Base-by-base conservation (phyloP, 2,113 vertebrate species). In the Aix galericulata region DNA sequence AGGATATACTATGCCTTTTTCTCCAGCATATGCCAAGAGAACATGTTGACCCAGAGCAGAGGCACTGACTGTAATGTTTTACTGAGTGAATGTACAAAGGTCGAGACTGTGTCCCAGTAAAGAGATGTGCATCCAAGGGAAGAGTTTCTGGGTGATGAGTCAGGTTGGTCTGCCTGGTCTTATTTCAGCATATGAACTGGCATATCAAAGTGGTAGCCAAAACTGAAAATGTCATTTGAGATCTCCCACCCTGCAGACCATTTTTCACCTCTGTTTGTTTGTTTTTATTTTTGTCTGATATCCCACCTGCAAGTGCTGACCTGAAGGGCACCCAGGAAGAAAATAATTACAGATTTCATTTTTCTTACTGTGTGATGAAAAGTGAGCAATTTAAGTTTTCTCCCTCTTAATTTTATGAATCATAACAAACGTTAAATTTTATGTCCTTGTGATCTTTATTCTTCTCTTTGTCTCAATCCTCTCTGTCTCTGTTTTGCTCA, bases 41-140 rank as follows among this genome's bases (percentile, higher is more conserved):
- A 42, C 25, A n/a, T 2, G 1, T 6, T 62, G 26, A 17, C 42
- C 23, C 2, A 34, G 27, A 23, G 48, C 0, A 1, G 34, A 69
- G 26, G 18, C 38, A 38, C 31, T 44, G 64, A 42, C 27, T 72
- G 26, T 36, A 68, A 22, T 44, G 22, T 82, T 64, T 78, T 73
- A 11, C 38, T 48, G 22, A 42, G 21, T 58, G 40, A 22, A 11
- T 46, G 42, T 34, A 23, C 23, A 74, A 74, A 78, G 23, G 27
- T 74, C 79, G 62, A 80, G 27, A n/a, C 48, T 64, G 5, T 27
- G 38, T 10, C 44, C 6, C 0, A 0, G n/a, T 2, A 2, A 34
- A 46, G 34, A 78, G 20, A 62, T 31, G 4, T 44, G 14, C 8
- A 32, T 52, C 17, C 32, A 71, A 31, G 32, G 27, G n/a, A 59